Base-by-base conservation (phyloP, 2,113 vertebrate species). In the Oenanthe oenanthe region DNA sequence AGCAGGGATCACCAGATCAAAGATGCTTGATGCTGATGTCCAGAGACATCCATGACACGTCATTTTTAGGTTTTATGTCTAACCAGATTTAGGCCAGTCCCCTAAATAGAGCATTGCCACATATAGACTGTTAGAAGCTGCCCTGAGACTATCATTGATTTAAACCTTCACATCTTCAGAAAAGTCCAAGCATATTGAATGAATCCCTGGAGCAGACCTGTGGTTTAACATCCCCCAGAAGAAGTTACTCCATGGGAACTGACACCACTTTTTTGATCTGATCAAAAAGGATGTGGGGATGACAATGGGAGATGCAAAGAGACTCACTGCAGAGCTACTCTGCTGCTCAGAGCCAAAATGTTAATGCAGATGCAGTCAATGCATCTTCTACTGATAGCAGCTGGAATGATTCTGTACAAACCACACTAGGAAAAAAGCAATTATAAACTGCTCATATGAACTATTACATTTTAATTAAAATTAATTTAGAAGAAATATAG, bases 1-100 rank as follows among this genome's bases (percentile, higher is more conserved):
- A 24, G 43, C 3, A 9, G 5, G 36, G 51, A 74, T 71, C 40
- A 72, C 12, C 40, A 56, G 32, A 31, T 13, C 7, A 16, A 78
- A 71, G 15, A 1, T 0, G 0, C 15, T 61, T 73, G 36, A 61
- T 75, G 29, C 16, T 2, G 1, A 82, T 9, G 28, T 43, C 32
- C 21, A 56, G 14, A 34, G 36, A 40, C 1, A 3, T 21, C 36
- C 40, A 38, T 0, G 0, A 17, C n/a, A 36, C 0, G 6, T 2
- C 8, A 58, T 36, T 34, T 48, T 34, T 11, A 61, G 45, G 14
- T 56, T 58, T 62, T 78, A 45, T 21, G 17, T 47, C 51, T 31
- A 47, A 38, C 6, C 47, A 58, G 53, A 56, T 53, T 56, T 36
- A 90, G 53, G 13, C 17, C 2, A 1, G 28, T 38, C 17, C 19